A percentile compares a stretch with the other conserved stretches of the same genome.
phyloP scores from a whole-genome alignment of 2,113 vertebrate genomes.

The Neolamprologus sp. region DNA sequence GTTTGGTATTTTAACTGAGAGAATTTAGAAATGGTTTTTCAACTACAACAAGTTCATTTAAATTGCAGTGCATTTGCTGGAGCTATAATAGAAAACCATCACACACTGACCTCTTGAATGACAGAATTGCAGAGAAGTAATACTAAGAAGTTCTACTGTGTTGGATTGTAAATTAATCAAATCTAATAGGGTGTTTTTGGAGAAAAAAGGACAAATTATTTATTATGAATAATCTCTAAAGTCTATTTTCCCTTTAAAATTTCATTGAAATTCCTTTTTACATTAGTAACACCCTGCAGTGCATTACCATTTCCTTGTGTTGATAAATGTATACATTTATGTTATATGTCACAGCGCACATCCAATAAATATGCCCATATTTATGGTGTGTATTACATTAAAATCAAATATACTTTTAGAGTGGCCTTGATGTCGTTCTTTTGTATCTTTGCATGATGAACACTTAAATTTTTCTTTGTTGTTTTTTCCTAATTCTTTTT shows the following conservation, averaged over 20 bases:
- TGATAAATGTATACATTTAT: not conserved
- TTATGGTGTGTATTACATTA: not conserved
- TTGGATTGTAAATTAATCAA: not conserved
- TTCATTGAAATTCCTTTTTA: conserved; percentile 4
- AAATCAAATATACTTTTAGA: not conserved
- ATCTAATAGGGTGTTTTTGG: not conserved
- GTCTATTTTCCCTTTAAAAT: conserved; percentile 8
- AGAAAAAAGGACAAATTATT: not conserved
- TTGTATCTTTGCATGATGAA: not conserved
- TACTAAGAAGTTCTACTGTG: not conserved
- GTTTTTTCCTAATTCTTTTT: not conserved
- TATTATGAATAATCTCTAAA: not conserved
- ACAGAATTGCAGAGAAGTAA: not conserved
- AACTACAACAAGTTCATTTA: not conserved
- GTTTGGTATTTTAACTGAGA: not conserved
- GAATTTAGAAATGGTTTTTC: not conserved
- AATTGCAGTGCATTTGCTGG: not conserved
- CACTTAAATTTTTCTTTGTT: not conserved
- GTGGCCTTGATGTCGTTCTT: not conserved
- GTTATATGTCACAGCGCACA: not conserved
- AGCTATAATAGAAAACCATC: not conserved
- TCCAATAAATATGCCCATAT: not conserved
- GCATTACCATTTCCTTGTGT: not conserved
- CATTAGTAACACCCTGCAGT: not conserved
- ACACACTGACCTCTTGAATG: not conserved